Percentiles rank a stretch among this genome's conserved stretches.
Conservation (phyloP, 2,797 vertebrate species). For the Argyrosomus regius region DNA sequence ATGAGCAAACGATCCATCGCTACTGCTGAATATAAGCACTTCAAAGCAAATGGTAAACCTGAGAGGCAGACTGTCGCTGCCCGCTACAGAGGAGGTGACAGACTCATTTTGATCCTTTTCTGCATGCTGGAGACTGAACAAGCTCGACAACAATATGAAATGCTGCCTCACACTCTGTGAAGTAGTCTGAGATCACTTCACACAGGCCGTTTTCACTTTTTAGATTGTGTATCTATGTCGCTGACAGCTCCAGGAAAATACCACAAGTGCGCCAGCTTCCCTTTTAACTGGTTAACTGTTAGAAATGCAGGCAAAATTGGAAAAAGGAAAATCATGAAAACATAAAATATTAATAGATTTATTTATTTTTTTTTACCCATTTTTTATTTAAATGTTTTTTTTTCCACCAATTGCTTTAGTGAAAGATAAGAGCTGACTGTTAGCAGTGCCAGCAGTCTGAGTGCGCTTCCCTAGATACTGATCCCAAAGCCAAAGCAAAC, state of each 20-base stretch:
- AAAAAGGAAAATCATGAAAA: not conserved
- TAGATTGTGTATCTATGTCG: not conserved
- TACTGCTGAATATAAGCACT: not conserved
- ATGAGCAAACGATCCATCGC: not conserved
- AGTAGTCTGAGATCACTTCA: slow-evolving; percentile 6
- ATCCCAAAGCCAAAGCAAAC: slow-evolving; percentile 1
- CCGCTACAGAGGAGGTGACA: not conserved
- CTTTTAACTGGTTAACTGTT: not conserved
- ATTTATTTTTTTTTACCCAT: not conserved
- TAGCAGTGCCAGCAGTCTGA: not conserved
- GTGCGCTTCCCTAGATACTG: slow-evolving; percentile 3
- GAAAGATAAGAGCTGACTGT: not conserved
- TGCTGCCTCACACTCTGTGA: not conserved
- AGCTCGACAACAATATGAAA: slow-evolving; percentile 9
- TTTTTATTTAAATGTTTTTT: not conserved
- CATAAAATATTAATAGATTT: not conserved
- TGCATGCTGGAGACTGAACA: slow-evolving; percentile 6
- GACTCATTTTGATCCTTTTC: slow-evolving; percentile 12
- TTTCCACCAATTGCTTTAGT: slow-evolving; percentile 8
- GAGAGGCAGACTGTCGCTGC: not conserved
- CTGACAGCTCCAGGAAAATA: not conserved
- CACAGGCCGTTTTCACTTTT: not conserved
- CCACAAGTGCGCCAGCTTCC: not conserved
- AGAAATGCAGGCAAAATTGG: not conserved
- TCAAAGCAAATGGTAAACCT: not conserved